Evolutionary conservation across 2,797 vertebrate species (phyloP).

Genomic region (Darevskia mixta): DNA sequence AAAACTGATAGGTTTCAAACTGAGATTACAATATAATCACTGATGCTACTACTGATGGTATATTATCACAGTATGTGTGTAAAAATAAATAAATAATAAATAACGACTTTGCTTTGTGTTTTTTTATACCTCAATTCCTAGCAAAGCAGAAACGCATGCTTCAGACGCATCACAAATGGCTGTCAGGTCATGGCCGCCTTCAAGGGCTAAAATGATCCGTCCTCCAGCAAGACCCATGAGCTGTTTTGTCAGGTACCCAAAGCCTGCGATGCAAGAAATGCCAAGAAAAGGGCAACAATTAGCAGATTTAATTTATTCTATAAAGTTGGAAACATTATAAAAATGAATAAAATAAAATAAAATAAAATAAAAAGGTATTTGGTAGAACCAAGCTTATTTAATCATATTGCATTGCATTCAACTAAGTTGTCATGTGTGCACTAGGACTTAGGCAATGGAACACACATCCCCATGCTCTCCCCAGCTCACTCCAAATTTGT

Average conservation of each 20-base stretch:
- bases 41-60: not conserved
- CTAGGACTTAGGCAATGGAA: too few relatives aligned
- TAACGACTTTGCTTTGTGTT: conserved; percentile 6
- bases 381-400: conserved; percentile 71
- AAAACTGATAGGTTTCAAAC: not conserved
- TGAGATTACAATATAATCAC: not conserved
- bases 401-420: conserved; percentile 10
- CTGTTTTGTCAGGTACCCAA: conserved; percentile 97
- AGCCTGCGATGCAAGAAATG: conserved; percentile 87
- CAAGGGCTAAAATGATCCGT: conserved; percentile 91
- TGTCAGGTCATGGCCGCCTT: conserved; percentile 97
- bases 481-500: too few relatives aligned
- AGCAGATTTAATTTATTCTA: conserved; percentile 60
- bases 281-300: conserved; percentile 68
- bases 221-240: conserved; percentile 96
- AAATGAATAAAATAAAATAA: conserved; percentile 73
- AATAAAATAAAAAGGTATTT: conserved; percentile 75
- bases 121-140: conserved; percentile 92
- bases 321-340: conserved; percentile 67
- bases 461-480: too few relatives aligned
- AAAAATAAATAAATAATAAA: not conserved
- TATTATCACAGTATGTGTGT: not conserved
- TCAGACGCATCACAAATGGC: conserved; percentile 98
- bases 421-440: too few relatives aligned
- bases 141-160: conserved; percentile 94